A percentile compares a stretch with the other conserved stretches of the same genome.
phyloP scores from a whole-genome alignment of 1,140 invertebrate species.

The Archivesica marissinica region DNA sequence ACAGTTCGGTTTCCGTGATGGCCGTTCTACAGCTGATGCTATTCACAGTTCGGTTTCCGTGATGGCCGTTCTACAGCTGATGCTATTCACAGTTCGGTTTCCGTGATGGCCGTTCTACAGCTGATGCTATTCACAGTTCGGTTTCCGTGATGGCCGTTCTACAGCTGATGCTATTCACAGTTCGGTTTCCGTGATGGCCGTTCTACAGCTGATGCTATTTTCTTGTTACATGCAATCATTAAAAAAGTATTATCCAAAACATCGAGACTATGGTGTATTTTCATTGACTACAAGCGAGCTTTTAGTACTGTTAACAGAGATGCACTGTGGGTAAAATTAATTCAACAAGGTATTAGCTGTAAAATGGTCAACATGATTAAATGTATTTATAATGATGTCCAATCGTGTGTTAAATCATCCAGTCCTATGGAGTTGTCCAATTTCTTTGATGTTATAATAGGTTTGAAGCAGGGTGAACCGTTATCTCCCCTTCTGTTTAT shows the following conservation, averaged over 20 bases:
- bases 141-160: no score
- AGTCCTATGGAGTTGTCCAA: slow-evolving; percentile 1
- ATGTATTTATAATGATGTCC: slow-evolving; percentile 15
- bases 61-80: no score
- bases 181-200: no score
- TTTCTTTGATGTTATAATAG: slow-evolving; percentile 31
- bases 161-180: no score
- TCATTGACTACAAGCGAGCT: slow-evolving; percentile 21
- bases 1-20: no score
- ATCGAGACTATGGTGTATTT: slow-evolving; percentile 1
- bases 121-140: no score
- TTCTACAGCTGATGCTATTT: no score
- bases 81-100: no score
- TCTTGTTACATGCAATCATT: slow-evolving; percentile 25
- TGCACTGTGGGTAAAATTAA: slow-evolving; percentile 37
- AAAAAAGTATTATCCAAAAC: slow-evolving; percentile 23
- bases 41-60: no score
- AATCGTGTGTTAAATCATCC: slow-evolving; percentile 20
- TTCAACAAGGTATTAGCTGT: slow-evolving; percentile 23
- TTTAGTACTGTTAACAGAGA: slow-evolving; percentile 22
- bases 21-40: no score
- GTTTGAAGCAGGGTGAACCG: slow-evolving; percentile 24
- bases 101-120: no score
- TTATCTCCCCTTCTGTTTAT: slow-evolving; percentile 16
- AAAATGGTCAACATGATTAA: slow-evolving; percentile 28